Conservation (phyloP, 2,113 vertebrate genomes). For the Amblyornis subalaris region DNA sequence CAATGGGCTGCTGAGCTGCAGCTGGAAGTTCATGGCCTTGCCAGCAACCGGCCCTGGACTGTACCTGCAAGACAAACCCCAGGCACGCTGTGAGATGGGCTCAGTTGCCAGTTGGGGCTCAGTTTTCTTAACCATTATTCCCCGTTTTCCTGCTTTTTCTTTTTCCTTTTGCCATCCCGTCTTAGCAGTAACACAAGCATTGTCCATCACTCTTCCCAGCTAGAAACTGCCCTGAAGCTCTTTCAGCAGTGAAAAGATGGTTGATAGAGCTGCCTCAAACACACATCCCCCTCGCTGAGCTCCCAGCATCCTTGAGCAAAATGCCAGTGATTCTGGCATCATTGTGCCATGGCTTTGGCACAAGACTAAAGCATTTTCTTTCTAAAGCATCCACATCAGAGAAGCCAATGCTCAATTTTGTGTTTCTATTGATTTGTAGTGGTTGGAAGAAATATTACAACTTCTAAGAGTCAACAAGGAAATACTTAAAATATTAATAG, state of each 20-base stretch:
- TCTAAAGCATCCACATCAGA: not conserved
- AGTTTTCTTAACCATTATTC: not conserved
- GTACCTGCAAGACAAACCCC: conserved; percentile 11
- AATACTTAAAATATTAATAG: not conserved
- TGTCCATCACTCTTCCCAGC: not conserved
- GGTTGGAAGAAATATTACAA: not conserved
- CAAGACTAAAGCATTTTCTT: not conserved
- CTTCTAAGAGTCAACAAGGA: not conserved
- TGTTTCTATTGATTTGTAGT: not conserved
- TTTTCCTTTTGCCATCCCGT: not conserved
- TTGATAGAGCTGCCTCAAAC: not conserved
- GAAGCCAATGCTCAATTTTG: not conserved
- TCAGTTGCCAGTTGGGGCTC: not conserved
- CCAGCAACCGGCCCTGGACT: not conserved
- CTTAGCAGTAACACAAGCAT: not conserved
- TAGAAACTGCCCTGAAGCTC: not conserved
- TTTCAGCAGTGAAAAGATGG: not conserved
- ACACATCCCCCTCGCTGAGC: fast-evolving
- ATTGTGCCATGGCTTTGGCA: not conserved
- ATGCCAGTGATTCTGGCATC: not conserved
- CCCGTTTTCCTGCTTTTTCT: not conserved
- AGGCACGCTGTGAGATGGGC: not conserved
- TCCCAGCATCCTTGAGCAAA: not conserved
- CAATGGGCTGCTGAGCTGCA: not conserved
- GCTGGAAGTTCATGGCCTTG: conserved; percentile 13